A percentile compares a stretch with the other conserved stretches of the same genome.
Conservation (phyloP, 2,113 vertebrate species). For the Choloepus hoffmanni region DNA sequence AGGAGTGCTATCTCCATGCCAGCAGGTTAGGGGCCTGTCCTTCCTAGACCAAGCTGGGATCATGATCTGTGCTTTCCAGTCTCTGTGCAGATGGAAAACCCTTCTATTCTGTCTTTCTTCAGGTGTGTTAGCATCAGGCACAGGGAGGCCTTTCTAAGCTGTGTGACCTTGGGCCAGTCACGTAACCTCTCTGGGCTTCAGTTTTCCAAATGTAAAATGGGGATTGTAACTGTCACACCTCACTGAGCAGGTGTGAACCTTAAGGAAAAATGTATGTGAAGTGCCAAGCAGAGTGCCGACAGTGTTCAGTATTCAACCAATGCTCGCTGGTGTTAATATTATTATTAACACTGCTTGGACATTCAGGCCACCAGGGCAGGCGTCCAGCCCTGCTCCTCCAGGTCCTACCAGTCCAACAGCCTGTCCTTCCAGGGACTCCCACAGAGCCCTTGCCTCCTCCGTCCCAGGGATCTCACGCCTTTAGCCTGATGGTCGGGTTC, state of each 20-base stretch:
- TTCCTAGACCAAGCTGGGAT: not conserved
- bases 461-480: not conserved
- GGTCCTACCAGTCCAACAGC: too few species aligned
- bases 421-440: not conserved
- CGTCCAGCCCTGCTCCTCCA: too few species aligned
- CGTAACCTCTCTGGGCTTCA: not conserved
- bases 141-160: not conserved
- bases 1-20: not conserved
- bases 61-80: not conserved
- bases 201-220: not conserved
- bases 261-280: not conserved
- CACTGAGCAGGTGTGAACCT: not conserved
- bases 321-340: not conserved
- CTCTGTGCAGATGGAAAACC: not conserved
- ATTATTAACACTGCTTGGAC: too few species aligned
- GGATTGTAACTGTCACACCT: not conserved
- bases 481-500: not conserved
- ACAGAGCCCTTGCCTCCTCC: not conserved
- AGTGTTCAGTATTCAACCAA: not conserved
- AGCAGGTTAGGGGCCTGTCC: not conserved
- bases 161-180: not conserved
- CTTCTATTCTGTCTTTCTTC: not conserved
- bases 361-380: too few species aligned
- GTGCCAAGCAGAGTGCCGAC: not conserved
- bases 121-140: not conserved